Percentiles rank a stretch among this genome's conserved stretches.
These are phyloP conservation scores for Hapalemur alaotrensis DNA, from an alignment of 2,797 vertebrate genomes.

Conservation along the genomic window DNA sequence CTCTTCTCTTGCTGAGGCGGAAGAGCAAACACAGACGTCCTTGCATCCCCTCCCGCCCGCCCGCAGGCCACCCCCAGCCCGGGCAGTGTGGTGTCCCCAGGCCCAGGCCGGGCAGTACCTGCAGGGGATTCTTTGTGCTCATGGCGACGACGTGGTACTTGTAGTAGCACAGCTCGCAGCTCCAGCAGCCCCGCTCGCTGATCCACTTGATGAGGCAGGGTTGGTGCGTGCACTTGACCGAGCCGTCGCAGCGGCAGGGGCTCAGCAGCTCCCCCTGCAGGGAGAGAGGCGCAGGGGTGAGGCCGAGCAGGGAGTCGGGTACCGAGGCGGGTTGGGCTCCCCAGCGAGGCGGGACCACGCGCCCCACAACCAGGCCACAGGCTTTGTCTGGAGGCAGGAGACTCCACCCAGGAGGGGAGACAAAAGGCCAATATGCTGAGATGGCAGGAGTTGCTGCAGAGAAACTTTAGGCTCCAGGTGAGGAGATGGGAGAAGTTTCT, in stretches of 20 bases:
- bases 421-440: background rate
- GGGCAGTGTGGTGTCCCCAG: too few relatives aligned
- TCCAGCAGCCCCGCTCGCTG: slow-evolving; percentile 98
- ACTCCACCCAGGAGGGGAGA: background rate
- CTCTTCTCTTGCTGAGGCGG: background rate
- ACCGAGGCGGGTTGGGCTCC: background rate
- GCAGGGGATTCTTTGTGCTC: slow-evolving; percentile 99
- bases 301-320: background rate
- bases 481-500: background rate
- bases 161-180: slow-evolving; percentile 99
- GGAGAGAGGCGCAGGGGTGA: slow-evolving; percentile 50
- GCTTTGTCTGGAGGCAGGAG: background rate
- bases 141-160: slow-evolving; percentile 99
- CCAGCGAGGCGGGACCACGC: background rate
- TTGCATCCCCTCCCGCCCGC: background rate
- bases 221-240: slow-evolving; percentile 94
- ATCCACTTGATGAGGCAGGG: slow-evolving; percentile 99
- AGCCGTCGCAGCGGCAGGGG: slow-evolving; percentile 96
- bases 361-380: too few relatives aligned
- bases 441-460: background rate
- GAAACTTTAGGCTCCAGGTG: background rate
- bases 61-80: background rate
- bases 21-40: background rate
- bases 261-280: slow-evolving; percentile 97
- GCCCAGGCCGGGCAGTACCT: slow-evolving; percentile 86